phyloP scores from a whole-genome alignment of 2,113 vertebrate species.

The Hippopotamus amphibius region DNA sequence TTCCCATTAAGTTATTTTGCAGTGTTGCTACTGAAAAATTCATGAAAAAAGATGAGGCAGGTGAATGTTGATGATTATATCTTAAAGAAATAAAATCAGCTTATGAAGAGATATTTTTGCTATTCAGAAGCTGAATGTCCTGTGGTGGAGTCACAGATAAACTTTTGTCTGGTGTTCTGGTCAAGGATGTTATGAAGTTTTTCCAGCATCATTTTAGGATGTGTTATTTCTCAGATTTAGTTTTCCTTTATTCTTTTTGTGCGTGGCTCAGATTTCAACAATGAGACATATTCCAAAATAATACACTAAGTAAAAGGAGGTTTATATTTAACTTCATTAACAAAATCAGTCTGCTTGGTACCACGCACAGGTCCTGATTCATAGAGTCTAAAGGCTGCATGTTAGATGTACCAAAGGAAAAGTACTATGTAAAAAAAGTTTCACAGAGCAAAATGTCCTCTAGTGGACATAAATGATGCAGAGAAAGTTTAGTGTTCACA shows the following conservation, averaged over 20 bases:
- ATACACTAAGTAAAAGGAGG: background rate
- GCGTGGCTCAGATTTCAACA: slow-evolving; percentile 1
- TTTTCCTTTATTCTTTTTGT: background rate
- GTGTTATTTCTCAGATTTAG: slow-evolving; percentile 24
- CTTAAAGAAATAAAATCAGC: slow-evolving; percentile 2
- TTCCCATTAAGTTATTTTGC: background rate
- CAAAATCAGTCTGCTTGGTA: background rate
- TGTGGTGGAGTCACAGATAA: background rate
- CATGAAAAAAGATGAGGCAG: background rate
- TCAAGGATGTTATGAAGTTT: background rate
- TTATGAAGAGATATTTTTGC: background rate
- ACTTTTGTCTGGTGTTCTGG: background rate
- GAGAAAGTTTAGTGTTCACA: background rate
- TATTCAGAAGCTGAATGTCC: background rate
- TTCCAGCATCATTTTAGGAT: background rate
- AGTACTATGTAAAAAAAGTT: background rate
- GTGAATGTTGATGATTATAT: background rate
- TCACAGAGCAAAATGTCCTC: background rate
- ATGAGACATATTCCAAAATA: background rate
- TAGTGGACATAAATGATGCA: background rate
- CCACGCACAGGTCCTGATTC: background rate
- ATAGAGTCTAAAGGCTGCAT: background rate
- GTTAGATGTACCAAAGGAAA: background rate
- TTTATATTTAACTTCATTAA: slow-evolving; percentile 35
- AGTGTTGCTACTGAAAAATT: background rate